These are phyloP conservation scores for Cheilosia vernalis DNA, from an alignment of 2,888 invertebrate species.

Conservation along the genomic window DNA sequence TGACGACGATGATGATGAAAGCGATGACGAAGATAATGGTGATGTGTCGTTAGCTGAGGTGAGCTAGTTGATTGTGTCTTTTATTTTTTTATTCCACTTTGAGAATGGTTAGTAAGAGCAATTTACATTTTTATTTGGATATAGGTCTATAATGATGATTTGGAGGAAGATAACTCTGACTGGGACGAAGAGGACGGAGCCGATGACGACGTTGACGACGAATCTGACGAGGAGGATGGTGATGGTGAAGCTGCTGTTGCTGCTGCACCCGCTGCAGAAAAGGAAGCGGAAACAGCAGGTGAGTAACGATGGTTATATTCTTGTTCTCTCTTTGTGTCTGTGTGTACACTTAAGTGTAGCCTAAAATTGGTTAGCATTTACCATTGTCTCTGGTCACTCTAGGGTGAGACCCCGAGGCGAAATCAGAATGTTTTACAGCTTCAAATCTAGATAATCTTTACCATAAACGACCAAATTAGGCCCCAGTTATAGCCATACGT, in stretches of 20 bases:
- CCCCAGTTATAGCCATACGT: too few relatives aligned
- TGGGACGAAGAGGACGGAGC: constrained; percentile 86
- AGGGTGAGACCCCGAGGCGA: not conserved
- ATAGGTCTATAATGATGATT: constrained; percentile 84
- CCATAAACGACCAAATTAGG: too few relatives aligned
- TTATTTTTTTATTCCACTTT: constrained; percentile 11
- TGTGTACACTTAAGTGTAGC: too few relatives aligned
- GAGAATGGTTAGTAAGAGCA: constrained; percentile 2
- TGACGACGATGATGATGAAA: constrained; percentile 84
- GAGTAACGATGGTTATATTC: constrained; percentile 46
- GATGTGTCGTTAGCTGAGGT: constrained; percentile 83
- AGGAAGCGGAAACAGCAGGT: constrained; percentile 76
- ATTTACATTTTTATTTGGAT: constrained; percentile 8
- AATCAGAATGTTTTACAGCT: not conserved
- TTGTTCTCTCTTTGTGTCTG: not conserved
- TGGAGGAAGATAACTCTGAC: constrained; percentile 87
- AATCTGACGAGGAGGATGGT: constrained; percentile 84
- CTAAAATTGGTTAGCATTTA: too few relatives aligned
- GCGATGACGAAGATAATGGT: constrained; percentile 86
- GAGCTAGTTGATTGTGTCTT: constrained; percentile 55
- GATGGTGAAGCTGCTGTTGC: constrained; percentile 83
- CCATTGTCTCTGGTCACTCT: too few relatives aligned
- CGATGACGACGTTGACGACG: constrained; percentile 86
- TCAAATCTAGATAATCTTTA: not conserved
- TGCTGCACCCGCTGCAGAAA: constrained; percentile 75